A percentile compares a stretch with the other conserved stretches of the same genome.
Evolutionary conservation across 2,113 vertebrate genomes (phyloP).

Genomic region (Triplophysa tibetana): DNA sequence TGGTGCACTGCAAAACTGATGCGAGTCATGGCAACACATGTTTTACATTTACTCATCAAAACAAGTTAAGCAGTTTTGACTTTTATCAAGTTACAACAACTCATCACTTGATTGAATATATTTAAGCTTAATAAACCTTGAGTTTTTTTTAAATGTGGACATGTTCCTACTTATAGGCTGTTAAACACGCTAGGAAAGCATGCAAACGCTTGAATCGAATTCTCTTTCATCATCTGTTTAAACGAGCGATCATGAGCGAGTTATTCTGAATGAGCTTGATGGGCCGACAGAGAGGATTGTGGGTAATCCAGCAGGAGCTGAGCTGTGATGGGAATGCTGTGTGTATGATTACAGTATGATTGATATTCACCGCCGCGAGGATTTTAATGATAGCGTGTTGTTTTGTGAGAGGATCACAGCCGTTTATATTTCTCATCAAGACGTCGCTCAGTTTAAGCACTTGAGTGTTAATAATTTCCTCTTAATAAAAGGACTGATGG

Average conservation of each 20-base stretch:
- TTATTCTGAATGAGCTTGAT: conserved; percentile 22
- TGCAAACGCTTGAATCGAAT: no score
- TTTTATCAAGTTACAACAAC: no score
- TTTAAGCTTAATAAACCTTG: no score
- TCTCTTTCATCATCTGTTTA: no score
- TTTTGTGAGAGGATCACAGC: conserved; percentile 46
- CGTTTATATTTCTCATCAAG: conserved; percentile 57
- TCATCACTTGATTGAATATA: no score
- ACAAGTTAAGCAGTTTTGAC: no score
- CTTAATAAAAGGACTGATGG: conserved; percentile 55
- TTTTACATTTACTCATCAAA: no score
- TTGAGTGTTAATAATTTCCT: conserved; percentile 60
- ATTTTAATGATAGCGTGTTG: conserved; percentile 59
- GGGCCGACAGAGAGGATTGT: conserved; percentile 21
- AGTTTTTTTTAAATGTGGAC: no score
- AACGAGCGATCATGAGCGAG: background rate
- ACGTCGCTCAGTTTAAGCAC: conserved; percentile 45
- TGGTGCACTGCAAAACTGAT: no score
- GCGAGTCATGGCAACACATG: no score
- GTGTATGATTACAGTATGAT: conserved; percentile 55
- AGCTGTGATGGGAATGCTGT: conserved; percentile 53
- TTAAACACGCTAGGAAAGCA: no score
- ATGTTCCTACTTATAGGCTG: no score
- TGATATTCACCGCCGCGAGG: conserved; percentile 50
- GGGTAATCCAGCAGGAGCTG: conserved; percentile 30